These are phyloP conservation scores for Nesidiocoris tenuis DNA, from an alignment of 2,888 invertebrate genomes.

Conservation along the genomic window DNA sequence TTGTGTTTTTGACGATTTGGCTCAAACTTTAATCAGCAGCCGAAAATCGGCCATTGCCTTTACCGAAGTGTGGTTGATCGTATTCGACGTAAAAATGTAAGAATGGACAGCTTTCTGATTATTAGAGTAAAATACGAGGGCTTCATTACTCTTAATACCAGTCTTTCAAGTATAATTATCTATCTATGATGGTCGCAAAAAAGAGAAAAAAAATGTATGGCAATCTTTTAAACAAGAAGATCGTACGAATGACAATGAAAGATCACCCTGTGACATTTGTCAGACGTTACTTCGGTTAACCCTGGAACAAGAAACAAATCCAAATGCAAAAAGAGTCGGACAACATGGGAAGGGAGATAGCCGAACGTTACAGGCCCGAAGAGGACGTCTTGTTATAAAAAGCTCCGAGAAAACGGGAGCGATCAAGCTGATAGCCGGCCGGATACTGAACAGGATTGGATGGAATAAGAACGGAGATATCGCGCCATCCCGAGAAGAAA, in stretches of 20 bases:
- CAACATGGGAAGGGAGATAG: background rate
- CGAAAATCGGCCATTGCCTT: no score
- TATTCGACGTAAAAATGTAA: no score
- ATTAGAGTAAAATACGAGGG: no score
- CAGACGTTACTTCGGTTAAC: background rate
- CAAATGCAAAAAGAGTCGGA: background rate
- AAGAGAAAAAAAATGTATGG: no score
- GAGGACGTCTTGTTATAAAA: background rate
- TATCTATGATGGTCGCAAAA: no score
- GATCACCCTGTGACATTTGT: background rate
- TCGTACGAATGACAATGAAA: background rate
- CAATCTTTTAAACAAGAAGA: no score
- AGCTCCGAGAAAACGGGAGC: background rate
- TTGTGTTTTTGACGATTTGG: no score
- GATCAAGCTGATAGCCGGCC: constrained; percentile 14
- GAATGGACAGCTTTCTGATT: no score
- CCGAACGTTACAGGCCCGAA: background rate
- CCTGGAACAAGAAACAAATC: background rate
- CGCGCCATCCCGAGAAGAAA: background rate
- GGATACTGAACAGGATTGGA: background rate
- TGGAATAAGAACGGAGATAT: constrained; percentile 4
- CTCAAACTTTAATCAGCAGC: no score
- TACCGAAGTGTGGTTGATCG: no score
- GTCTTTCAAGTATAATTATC: no score
- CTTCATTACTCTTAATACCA: no score